Conservation (phyloP, 2,113 vertebrate genomes). For the Tenrec ecaudatus region DNA sequence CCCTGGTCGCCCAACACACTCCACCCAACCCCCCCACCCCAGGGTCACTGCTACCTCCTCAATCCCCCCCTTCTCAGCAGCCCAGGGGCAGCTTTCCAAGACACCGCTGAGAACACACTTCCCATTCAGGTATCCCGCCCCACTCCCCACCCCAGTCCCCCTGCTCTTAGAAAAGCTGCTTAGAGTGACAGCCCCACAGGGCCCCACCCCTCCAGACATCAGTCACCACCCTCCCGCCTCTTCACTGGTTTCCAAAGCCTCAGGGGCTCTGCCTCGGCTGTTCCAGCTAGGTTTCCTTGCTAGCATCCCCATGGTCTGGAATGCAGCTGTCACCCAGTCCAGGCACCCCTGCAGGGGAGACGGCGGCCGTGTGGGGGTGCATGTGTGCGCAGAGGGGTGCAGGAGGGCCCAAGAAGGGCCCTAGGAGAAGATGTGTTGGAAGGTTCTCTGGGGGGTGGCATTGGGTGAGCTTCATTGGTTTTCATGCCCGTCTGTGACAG, state of each 20-base stretch:
- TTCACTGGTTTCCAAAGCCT: background rate
- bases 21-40: no score
- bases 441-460: background rate
- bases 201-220: background rate
- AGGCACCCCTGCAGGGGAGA: background rate
- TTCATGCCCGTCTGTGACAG: background rate
- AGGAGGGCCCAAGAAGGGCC: background rate
- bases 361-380: background rate
- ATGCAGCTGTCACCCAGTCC: background rate
- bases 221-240: background rate
- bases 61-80: background rate
- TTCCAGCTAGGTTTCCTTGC: background rate
- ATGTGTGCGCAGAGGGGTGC: background rate
- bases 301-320: background rate
- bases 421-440: background rate
- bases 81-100: background rate
- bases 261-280: background rate
- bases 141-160: background rate
- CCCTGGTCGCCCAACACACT: no score
- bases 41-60: background rate
- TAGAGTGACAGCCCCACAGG: background rate
- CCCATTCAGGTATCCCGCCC: background rate
- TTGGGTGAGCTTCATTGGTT: background rate
- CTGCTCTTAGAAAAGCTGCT: background rate
- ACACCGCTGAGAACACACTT: background rate